A percentile compares a stretch with the other conserved stretches of the same genome.
phyloP scores from a whole-genome alignment of 2,113 vertebrate species.

The Hypanus sabinus region DNA sequence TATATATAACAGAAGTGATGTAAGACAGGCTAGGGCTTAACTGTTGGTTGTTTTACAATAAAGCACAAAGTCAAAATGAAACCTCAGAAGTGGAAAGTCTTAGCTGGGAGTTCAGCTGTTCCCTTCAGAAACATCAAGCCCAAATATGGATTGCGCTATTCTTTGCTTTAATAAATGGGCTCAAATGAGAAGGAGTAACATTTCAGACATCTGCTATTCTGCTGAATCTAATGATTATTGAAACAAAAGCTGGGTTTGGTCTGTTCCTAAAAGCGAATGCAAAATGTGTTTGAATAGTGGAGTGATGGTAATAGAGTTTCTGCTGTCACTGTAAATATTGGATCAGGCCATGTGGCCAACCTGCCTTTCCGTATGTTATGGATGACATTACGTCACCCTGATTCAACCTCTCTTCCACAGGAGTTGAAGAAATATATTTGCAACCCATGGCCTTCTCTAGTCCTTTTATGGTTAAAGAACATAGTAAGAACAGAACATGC shows the following conservation, averaged over 20 bases:
- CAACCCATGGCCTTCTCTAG: background rate
- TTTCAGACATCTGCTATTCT: background rate
- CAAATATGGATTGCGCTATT: background rate
- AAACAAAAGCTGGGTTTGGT: background rate
- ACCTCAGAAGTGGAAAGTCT: background rate
- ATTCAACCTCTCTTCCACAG: too few species aligned
- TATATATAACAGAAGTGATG: background rate
- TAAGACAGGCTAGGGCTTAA: background rate
- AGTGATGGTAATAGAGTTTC: too few species aligned
- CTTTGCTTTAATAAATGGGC: background rate
- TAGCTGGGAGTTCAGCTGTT: background rate
- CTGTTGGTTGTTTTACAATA: background rate
- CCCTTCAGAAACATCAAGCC: background rate
- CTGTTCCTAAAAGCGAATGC: background rate
- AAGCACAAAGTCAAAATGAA: background rate
- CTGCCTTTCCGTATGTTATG: background rate
- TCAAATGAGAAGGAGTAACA: background rate
- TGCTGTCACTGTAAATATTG: background rate
- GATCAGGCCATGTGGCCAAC: background rate
- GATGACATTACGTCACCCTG: too few species aligned
- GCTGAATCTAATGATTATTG: background rate
- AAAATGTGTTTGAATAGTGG: too few species aligned
- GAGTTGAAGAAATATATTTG: background rate
- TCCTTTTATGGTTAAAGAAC: background rate
- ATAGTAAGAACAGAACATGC: too few species aligned